Conservation (phyloP, 2,888 invertebrate species). For the Troilus luridus region DNA sequence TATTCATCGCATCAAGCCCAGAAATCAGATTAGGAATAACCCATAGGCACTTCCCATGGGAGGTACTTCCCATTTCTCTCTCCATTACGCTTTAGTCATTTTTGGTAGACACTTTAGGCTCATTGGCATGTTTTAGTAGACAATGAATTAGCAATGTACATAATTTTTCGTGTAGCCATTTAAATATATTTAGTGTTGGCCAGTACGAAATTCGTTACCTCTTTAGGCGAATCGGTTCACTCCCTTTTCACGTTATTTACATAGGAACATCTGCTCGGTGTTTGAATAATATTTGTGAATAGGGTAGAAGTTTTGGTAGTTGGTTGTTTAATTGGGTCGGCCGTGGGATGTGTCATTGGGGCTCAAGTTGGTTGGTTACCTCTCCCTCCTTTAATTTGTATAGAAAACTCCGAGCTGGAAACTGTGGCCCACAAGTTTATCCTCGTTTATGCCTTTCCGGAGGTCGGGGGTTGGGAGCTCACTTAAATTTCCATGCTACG, state of each 20-base stretch:
- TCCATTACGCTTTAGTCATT: too few relatives aligned
- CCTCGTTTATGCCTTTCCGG: constrained; percentile 14
- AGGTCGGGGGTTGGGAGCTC: neutral
- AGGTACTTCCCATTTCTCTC: too few relatives aligned
- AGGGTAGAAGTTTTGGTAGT: constrained; percentile 30
- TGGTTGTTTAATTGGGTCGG: constrained; percentile 19
- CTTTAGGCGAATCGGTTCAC: neutral
- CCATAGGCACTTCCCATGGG: too few relatives aligned
- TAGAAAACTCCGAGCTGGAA: constrained; percentile 12
- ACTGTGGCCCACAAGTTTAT: constrained; percentile 28
- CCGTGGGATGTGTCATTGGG: constrained; percentile 19
- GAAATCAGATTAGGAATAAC: too few relatives aligned
- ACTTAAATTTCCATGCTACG: constrained; percentile 37
- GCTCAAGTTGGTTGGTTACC: constrained; percentile 25
- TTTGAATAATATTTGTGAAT: constrained; percentile 44
- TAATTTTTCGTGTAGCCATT: too few relatives aligned
- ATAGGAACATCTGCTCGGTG: neutral
- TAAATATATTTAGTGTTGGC: too few relatives aligned
- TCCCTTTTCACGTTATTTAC: neutral
- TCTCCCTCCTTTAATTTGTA: constrained; percentile 40
- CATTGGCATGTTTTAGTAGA: too few relatives aligned
- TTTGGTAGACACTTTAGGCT: too few relatives aligned
- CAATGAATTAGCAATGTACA: too few relatives aligned
- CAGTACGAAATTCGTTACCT: neutral
- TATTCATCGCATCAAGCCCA: too few relatives aligned